These are phyloP conservation scores for Hylaeus anthracinus DNA, from an alignment of 1,140 invertebrate species.

Conservation along the genomic window DNA sequence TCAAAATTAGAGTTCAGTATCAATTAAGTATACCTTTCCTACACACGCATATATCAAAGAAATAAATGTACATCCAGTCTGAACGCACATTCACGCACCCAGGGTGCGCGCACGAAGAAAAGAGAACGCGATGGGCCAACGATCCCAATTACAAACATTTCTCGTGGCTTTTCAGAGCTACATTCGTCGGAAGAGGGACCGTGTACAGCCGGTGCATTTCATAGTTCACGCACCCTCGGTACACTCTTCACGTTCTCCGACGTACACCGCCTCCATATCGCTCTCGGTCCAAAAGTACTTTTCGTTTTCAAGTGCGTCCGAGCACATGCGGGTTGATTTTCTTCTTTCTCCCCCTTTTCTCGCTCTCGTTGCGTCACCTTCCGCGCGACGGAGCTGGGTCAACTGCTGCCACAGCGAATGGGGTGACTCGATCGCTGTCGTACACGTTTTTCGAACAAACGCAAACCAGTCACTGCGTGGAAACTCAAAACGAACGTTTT, in stretches of 20 bases:
- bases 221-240: conserved; percentile 59
- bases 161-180: conserved; percentile 70
- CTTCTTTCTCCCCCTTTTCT: conserved; percentile 46
- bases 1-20: neutral
- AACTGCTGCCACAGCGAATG: neutral
- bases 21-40: neutral
- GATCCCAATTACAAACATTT: conserved; percentile 79
- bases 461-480: too few relatives aligned
- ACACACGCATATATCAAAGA: neutral
- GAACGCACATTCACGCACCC: conserved; percentile 16
- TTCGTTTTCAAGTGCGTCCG: conserved; percentile 66
- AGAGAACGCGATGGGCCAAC: conserved; percentile 65
- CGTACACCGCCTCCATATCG: conserved; percentile 43
- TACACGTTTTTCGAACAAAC: neutral
- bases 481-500: too few relatives aligned
- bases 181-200: conserved; percentile 64
- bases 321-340: conserved; percentile 71
- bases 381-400: conserved; percentile 4
- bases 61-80: neutral
- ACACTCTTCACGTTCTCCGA: conserved; percentile 50
- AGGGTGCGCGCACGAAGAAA: conserved; percentile 36
- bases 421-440: neutral
- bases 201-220: conserved; percentile 53
- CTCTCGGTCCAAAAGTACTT: conserved; percentile 71
- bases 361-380: conserved; percentile 41